Evolutionary conservation across 2,113 vertebrate genomes (phyloP).

Genomic region (Rhinoderma darwinii): DNA sequence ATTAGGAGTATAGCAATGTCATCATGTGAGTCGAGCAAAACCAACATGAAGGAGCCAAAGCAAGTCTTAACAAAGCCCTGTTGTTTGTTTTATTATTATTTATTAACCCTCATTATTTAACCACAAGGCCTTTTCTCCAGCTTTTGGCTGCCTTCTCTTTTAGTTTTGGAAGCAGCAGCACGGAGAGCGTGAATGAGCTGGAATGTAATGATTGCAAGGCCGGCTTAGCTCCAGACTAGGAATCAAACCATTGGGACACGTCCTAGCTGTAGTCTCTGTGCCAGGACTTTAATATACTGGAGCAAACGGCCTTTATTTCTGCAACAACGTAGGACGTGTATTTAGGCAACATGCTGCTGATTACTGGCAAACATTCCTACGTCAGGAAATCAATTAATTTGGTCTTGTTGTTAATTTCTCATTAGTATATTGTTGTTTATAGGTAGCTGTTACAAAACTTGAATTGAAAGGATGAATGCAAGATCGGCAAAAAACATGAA

Average conservation of each 20-base stretch:
- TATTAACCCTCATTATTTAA: conserved; percentile 60
- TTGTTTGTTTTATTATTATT: conserved; percentile 59
- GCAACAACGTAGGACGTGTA: conserved; percentile 46
- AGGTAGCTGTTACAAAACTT: not conserved
- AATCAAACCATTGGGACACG: conserved; percentile 42
- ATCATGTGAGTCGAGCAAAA: conserved; percentile 42
- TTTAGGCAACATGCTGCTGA: conserved; percentile 43
- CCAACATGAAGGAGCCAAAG: conserved; percentile 34
- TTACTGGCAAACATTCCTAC: conserved; percentile 18
- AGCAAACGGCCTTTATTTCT: conserved; percentile 49
- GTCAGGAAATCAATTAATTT: conserved; percentile 33
- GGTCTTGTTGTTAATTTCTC: not conserved
- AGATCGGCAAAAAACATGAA: not conserved
- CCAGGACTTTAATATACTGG: conserved; percentile 52
- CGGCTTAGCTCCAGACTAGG: conserved; percentile 47
- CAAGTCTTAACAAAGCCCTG: conserved; percentile 50
- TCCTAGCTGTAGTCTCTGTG: conserved; percentile 21
- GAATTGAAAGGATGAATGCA: too few species aligned
- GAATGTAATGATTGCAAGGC: conserved; percentile 45
- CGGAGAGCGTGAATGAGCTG: conserved; percentile 33
- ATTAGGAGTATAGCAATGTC: conserved; percentile 37
- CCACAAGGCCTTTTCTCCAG: conserved; percentile 54
- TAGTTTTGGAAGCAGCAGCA: conserved; percentile 41
- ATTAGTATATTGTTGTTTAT: not conserved
- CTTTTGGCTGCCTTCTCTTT: conserved; percentile 46